phyloP scores from a whole-genome alignment of 2,888 invertebrate genomes.

The Ceramica pisi region DNA sequence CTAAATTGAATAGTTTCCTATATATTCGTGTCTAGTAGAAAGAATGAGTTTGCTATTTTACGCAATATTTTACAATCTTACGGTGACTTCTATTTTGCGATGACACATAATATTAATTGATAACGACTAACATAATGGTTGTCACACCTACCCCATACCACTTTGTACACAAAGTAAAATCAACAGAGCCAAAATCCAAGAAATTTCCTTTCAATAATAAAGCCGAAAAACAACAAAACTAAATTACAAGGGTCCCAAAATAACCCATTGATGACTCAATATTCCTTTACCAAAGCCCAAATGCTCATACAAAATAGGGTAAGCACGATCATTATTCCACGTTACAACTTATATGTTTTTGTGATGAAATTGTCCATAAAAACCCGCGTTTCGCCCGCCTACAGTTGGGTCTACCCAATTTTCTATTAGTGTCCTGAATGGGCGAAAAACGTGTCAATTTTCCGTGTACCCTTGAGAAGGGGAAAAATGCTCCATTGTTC shows the following conservation, averaged over 20 bases:
- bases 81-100: too few relatives aligned
- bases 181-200: neutral
- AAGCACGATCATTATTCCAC: conserved; percentile 50
- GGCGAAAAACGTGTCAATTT: conserved; percentile 62
- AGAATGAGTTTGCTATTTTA: too few relatives aligned
- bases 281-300: conserved; percentile 30
- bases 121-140: neutral
- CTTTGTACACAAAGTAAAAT: neutral
- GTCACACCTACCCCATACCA: neutral
- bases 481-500: conserved; percentile 44
- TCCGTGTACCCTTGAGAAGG: conserved; percentile 31
- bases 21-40: too few relatives aligned
- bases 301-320: conserved; percentile 49
- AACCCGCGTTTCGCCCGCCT: conserved; percentile 34
- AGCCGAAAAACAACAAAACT: neutral
- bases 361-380: conserved; percentile 64
- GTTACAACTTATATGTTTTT: conserved; percentile 58
- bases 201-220: conserved; percentile 9
- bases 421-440: conserved; percentile 60
- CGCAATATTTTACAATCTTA: too few relatives aligned
- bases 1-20: too few relatives aligned
- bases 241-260: conserved; percentile 24
- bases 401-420: conserved; percentile 57
- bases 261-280: conserved; percentile 40
- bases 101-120: too few relatives aligned